These are phyloP conservation scores for Cyclina sinensis DNA, from an alignment of 1,140 invertebrate species.

Conservation along the genomic window DNA sequence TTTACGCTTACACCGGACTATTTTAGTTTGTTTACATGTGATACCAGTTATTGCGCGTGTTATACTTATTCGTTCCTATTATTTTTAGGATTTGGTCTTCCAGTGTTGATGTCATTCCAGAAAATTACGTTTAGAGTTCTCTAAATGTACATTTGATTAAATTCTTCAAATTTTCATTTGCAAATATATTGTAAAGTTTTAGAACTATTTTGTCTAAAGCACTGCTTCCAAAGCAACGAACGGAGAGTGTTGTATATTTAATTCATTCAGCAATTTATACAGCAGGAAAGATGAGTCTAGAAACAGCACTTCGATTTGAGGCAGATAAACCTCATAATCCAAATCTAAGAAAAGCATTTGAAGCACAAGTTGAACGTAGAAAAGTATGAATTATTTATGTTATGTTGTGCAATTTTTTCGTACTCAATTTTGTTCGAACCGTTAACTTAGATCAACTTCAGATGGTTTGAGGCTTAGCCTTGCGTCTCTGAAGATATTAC, in stretches of 20 bases:
- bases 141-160: no score
- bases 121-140: no score
- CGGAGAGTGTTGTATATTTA: no score
- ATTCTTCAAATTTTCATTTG: background rate
- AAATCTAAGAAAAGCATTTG: conserved; percentile 70
- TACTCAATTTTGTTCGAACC: background rate
- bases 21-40: conserved; percentile 35
- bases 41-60: conserved; percentile 20
- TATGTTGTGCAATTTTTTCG: background rate
- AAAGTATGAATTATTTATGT: conserved; percentile 56
- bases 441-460: no score
- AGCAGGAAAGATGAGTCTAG: conserved; percentile 69
- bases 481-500: no score
- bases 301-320: conserved; percentile 71
- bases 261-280: background rate
- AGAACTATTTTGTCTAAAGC: background rate
- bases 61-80: background rate
- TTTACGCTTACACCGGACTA: conserved; percentile 2
- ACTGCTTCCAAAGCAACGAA: background rate
- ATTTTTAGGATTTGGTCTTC: no score
- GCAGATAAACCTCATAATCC: conserved; percentile 64
- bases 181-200: background rate
- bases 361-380: conserved; percentile 71
- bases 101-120: no score
- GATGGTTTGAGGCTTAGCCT: no score